Base-by-base conservation (phyloP, 2,888 invertebrate species). In the Encarsia formosa region DNA sequence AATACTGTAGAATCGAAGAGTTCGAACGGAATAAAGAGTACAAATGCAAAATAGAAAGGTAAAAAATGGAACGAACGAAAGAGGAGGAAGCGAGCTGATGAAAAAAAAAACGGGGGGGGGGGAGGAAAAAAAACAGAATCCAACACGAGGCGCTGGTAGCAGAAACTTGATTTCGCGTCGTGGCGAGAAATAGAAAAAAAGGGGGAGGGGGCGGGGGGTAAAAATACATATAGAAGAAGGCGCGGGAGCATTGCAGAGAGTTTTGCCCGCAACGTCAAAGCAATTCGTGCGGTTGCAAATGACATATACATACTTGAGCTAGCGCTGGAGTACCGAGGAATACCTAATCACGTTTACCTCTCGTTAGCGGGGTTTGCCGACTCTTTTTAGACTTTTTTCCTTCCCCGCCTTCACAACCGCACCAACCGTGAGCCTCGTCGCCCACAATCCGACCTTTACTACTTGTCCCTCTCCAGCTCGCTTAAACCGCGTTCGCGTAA, bases 291-390 rank as follows among this genome's bases (percentile, higher is more conserved):
- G 49, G 53, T 46, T 31, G 49, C 45, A 24, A 38, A 35, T 37
- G 37, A 38, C 41, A 35, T 35, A 49, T 45, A 44, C 48, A 44
- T 40, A 49, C 48, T 49, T 44, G 42, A 38, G 26, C 46, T 37
- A 31, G 35, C 32, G 18, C 39, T 22, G 26, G 55, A 48, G 44
- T 47, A 50, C 48, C 48, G 44, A 48, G 41, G 56, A 54, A 54
- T 57, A 45, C 51, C 53, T 54, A 57, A 57, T 54, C 53, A 54
- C 47, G 56, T 57, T 57, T 57, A 48, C 56, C 56, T 51, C 51
- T 57, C 56, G 56, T 57, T 57, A 57, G 56, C 49, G n/a, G 53
- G 38, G 51, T 59, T 56, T 54, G 46, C 46, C 52, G 34, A 52
- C 43, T n/a, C 38, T 18, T 31, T 42, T 20, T 44, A 38, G 32